A percentile compares a stretch with the other conserved stretches of the same genome.
Evolutionary conservation across 2,888 invertebrate genomes (phyloP).

Genomic region (Troides aeacus): DNA sequence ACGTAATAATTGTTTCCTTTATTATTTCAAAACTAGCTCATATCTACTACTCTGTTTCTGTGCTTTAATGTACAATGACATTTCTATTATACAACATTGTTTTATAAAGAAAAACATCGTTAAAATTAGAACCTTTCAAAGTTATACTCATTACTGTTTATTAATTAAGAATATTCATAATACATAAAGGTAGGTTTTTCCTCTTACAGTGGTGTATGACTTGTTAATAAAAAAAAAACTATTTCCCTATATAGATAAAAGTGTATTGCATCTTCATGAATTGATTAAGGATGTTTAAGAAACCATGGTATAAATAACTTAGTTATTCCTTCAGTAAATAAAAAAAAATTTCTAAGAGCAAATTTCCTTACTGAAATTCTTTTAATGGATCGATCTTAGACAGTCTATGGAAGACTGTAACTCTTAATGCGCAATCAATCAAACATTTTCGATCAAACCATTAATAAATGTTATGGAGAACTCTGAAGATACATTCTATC

Average conservation of each 20-base stretch:
- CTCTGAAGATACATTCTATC: not conserved
- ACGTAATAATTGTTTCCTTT: constrained; percentile 6
- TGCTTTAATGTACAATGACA: not conserved
- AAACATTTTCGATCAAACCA: not conserved
- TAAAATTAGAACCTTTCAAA: too few relatives aligned
- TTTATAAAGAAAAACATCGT: too few relatives aligned
- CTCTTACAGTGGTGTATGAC: too few relatives aligned
- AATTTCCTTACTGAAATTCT: not conserved
- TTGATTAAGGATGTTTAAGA: not conserved
- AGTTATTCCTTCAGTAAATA: not conserved
- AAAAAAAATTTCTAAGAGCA: not conserved
- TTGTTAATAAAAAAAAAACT: too few relatives aligned
- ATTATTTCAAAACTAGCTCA: not conserved
- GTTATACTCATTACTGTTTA: too few relatives aligned
- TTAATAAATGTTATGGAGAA: constrained; percentile 1
- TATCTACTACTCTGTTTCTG: not conserved
- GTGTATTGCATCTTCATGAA: not conserved
- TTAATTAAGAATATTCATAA: too few relatives aligned
- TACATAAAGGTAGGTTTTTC: too few relatives aligned
- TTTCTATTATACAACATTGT: not conserved
- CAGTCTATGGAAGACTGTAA: not conserved
- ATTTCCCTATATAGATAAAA: not conserved
- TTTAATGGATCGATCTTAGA: not conserved
- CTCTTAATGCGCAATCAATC: not conserved
- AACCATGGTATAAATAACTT: not conserved